Base-by-base conservation (phyloP, 2,113 vertebrate species). In the Amblyornis subalaris region DNA sequence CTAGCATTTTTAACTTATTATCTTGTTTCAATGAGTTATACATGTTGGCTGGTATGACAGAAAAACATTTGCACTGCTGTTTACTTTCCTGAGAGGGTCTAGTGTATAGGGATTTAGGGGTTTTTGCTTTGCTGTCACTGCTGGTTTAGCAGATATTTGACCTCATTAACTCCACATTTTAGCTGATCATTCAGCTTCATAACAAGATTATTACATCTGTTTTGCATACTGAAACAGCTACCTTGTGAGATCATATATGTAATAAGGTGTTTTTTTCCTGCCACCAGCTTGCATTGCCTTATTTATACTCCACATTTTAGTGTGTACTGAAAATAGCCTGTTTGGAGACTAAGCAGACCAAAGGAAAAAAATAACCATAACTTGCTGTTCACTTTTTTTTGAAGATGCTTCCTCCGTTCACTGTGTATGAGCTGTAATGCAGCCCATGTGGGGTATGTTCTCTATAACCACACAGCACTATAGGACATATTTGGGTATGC, bases 371-470 rank as follows among this genome's bases (percentile, higher is more conserved):
- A 3, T 13, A 40, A 35, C 45, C 14, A 26, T 45, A 36, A 53
- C 29, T 22, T 65, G 35, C 48, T 75, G 17, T 50, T 47, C 55
- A 28, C 28, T 66, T 79, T 8, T 28, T 44, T 69, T 38, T 60
- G 62, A 53, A 82, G 81, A 17, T 50, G 42, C 14, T 62, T 1
- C 28, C 83, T 66, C 69, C 89, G 17, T 12, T 73, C 28, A 3
- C 25, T 61, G 64, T 25, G 54, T 40, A 10, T 10, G 1, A 82
- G 45, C 48, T 48, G 72, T 45, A 13, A 26, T 4, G n/a, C 31
- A 44, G 58, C 5, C 3, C 24, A 1, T 4, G 12, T 53, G 19
- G 14, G 14, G 0, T 12, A 1, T 19, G 28, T 38, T 81, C 50
- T 78, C 7, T 35, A 3, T 29, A 44, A 53, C 9, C 28, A 35